Base-by-base conservation (phyloP, 2,888 invertebrate species). In the Orthosia incerta region DNA sequence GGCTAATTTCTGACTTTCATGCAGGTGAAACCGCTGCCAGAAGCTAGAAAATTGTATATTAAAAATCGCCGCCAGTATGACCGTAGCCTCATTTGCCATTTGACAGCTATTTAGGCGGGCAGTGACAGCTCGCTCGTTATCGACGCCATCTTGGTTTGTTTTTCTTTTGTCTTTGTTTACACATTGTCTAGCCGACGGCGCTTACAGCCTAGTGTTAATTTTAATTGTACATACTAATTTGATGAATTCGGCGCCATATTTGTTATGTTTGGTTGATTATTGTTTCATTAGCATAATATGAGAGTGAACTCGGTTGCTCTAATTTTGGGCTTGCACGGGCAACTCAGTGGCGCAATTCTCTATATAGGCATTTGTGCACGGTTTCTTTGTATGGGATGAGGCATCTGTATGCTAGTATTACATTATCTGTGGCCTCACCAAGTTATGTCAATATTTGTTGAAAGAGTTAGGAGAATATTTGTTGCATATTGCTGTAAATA, bases 91-190 rank as follows among this genome's bases (percentile, higher is more conserved):
- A 65, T 50, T 71, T 94, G 93, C 94, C 93, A 92, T 90, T 91
- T 95, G 95, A 95, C 95, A 95, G 93, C 88, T 92, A 92, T 95
- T 94, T 94, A 93, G 93, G 95, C 94, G 94, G 93, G 93, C 93
- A 93, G 88, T 91, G 93, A 93, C 93, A 92, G 93, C 90, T 83
- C 82, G 85, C 89, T 94, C 91, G 92, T 94, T 93, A 93, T 89
- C 89, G 92, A 85, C 91, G 94, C 94, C 93, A 94, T 93, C 90
- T 92, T 83, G 92, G 89, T 83, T 88, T 90, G 90, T 88, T 70
- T 78, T 79, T 78, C 55, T 76, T 76, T 79, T 83, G 74, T 79
- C 72, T 83, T 64, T 69, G 61, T 83, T 85, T 76, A 83, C 79
- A 79, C 71, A 66, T 79, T 71, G 77, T 84, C 82, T 86, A 85